A percentile compares a stretch with the other conserved stretches of the same genome.
Evolutionary conservation across 2,113 vertebrate species (phyloP).

Genomic region (Corythaeola cristata): DNA sequence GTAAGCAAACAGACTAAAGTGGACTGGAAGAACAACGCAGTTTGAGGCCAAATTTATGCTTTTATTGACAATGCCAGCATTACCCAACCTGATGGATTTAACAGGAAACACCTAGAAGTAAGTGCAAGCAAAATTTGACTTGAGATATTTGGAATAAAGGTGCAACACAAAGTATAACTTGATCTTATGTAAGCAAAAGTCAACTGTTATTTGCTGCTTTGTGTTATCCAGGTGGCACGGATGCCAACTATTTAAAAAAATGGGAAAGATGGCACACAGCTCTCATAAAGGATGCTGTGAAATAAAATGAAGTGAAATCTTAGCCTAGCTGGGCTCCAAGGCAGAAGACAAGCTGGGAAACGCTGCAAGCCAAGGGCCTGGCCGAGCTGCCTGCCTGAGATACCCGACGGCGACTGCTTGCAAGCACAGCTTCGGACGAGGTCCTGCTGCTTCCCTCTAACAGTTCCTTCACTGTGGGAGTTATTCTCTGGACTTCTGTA

Average conservation of each 20-base stretch:
- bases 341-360: conserved; percentile 8
- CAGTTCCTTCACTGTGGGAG: neutral
- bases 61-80: neutral
- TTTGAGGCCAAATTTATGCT: neutral
- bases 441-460: neutral
- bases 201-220: neutral
- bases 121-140: neutral
- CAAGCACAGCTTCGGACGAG: neutral
- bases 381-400: neutral
- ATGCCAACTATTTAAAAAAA: neutral
- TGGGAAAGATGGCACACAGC: neutral
- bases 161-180: neutral
- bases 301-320: neutral
- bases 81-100: neutral
- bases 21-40: neutral
- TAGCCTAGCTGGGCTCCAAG: neutral
- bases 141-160: neutral
- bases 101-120: neutral
- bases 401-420: neutral
- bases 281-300: neutral
- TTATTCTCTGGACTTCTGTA: neutral
- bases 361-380: neutral
- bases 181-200: neutral
- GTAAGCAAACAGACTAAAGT: neutral
- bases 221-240: neutral